Evolutionary conservation across 2,113 vertebrate genomes (phyloP).

Genomic region (Paradisaea rubra): DNA sequence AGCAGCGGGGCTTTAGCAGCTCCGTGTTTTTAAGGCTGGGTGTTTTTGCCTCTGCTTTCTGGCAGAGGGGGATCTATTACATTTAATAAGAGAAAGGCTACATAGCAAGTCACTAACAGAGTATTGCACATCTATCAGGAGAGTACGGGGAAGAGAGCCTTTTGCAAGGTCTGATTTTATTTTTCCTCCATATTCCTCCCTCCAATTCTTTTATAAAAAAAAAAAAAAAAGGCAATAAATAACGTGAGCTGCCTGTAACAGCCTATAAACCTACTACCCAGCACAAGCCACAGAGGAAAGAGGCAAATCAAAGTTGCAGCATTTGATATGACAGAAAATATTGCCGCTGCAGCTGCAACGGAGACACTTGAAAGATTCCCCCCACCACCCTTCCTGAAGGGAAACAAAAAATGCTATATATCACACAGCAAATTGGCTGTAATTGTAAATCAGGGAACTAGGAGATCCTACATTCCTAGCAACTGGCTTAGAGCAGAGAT

Average conservation of each 20-base stretch:
- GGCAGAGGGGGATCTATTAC: conserved; percentile 59
- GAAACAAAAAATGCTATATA: conserved; percentile 27
- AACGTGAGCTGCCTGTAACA: conserved; percentile 1
- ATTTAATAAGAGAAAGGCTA: conserved; percentile 46
- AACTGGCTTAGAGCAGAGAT: conserved; percentile 45
- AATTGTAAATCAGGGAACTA: conserved; percentile 37
- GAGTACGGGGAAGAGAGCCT: background rate
- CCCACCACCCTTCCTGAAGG: background rate
- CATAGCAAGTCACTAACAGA: conserved; percentile 29
- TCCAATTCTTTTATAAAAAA: background rate
- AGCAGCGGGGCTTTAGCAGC: conserved; percentile 59
- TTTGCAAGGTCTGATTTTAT: conserved; percentile 9
- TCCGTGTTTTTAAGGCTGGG: conserved; percentile 17
- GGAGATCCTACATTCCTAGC: conserved; percentile 26
- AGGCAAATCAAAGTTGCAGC: conserved; percentile 74
- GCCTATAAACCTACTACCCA: background rate
- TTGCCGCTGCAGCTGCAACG: conserved; percentile 35
- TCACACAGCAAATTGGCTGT: conserved; percentile 34
- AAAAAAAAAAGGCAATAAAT: background rate
- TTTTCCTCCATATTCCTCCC: background rate
- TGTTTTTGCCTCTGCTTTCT: conserved; percentile 44
- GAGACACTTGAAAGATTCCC: conserved; percentile 35
- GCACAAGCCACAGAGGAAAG: conserved; percentile 22
- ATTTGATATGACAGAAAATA: conserved; percentile 62
- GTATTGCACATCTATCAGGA: conserved; percentile 32